A percentile compares a stretch with the other conserved stretches of the same genome.
These are phyloP conservation scores for Chelon labrosus DNA, from an alignment of 2,797 vertebrate species.

Conservation along the genomic window DNA sequence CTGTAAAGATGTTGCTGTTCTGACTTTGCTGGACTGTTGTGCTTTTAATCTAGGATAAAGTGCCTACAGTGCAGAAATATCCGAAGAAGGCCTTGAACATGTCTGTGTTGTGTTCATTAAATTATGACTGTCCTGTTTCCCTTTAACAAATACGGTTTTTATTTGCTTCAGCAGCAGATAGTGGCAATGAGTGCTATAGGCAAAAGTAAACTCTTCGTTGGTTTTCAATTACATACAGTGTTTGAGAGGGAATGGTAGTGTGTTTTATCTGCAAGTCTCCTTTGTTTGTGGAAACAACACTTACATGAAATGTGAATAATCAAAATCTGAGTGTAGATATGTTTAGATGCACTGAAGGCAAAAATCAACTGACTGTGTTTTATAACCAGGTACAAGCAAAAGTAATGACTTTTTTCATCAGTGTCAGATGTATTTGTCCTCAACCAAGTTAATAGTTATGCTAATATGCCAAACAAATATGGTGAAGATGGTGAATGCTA, in stretches of 20 bases:
- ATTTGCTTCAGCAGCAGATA: slow-evolving; percentile 14
- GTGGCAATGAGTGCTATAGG: slow-evolving; percentile 6
- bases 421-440: neutral
- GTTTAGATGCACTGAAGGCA: neutral
- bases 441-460: neutral
- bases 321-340: too few relatives aligned
- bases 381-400: neutral
- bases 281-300: neutral
- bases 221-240: slow-evolving; percentile 35
- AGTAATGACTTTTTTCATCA: neutral
- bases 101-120: neutral
- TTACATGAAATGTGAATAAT: too few relatives aligned
- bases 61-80: slow-evolving; percentile 4
- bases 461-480: neutral
- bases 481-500: neutral
- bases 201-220: slow-evolving; percentile 28
- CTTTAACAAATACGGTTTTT: slow-evolving; percentile 21
- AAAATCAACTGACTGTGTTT: neutral
- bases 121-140: neutral
- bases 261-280: slow-evolving; percentile 13
- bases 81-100: slow-evolving; percentile 8
- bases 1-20: slow-evolving; percentile 3
- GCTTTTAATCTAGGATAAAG: slow-evolving; percentile 13
- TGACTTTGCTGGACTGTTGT: slow-evolving; percentile 8
- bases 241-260: slow-evolving; percentile 12